Conservation (phyloP, 2,797 vertebrate species). For the Falco naumanni region DNA sequence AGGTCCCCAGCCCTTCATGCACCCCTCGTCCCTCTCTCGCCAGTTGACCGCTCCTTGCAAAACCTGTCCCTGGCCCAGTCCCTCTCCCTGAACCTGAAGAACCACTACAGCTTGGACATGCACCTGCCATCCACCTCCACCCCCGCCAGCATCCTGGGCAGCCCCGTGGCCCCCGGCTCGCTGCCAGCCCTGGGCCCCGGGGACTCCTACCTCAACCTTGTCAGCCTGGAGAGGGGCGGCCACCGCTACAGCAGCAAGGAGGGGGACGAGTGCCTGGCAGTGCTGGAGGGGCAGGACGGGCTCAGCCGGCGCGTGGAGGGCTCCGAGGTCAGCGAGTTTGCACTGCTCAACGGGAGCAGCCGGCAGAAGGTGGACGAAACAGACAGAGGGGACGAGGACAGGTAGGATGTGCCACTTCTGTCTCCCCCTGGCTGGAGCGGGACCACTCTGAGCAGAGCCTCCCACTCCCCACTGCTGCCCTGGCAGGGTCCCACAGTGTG, state of each 20-base stretch:
- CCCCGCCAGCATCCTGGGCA: conserved; percentile 74
- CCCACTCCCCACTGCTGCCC: rapidly evolving
- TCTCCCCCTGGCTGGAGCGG: rapidly evolving
- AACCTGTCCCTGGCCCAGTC: conserved; percentile 74
- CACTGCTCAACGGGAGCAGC: conserved; percentile 2
- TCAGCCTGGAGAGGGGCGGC: conserved; percentile 76
- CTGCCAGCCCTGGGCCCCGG: conserved; percentile 54
- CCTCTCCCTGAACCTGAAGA: conserved; percentile 87
- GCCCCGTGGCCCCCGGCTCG: conserved; percentile 36
- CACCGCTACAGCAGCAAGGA: not conserved
- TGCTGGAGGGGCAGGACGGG: conserved; percentile 60
- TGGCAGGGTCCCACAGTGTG: not conserved
- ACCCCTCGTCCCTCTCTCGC: not conserved
- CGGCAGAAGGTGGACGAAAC: not conserved
- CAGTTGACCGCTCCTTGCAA: conserved; percentile 78
- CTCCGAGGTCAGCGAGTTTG: conserved; percentile 30
- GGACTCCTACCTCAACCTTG: conserved; percentile 85
- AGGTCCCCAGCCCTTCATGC: not conserved
- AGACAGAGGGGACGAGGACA: not conserved
- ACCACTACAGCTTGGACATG: conserved; percentile 79
- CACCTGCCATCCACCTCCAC: conserved; percentile 83
- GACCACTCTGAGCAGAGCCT: not conserved
- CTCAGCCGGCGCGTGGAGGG: conserved; percentile 64
- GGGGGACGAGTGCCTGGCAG: conserved; percentile 25
- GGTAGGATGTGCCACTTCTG: not conserved